These are phyloP conservation scores for Onychostoma macrolepis DNA, from an alignment of 2,113 vertebrate genomes.

Conservation along the genomic window DNA sequence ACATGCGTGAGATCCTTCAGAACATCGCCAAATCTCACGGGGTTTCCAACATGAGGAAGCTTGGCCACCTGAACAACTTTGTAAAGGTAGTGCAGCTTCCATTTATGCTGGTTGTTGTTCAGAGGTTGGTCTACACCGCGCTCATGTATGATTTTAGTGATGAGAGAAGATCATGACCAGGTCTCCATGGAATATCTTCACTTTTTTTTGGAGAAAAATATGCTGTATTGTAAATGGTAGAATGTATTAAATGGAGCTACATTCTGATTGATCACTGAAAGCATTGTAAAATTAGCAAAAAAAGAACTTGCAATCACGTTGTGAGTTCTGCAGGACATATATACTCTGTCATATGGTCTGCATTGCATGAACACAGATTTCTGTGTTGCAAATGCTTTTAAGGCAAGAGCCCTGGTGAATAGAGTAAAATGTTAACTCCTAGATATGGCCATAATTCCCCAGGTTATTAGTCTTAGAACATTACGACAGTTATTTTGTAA, in stretches of 20 bases:
- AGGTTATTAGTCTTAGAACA: background rate
- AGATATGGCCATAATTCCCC: background rate
- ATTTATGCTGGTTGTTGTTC: background rate
- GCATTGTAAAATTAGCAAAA: background rate
- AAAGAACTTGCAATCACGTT: background rate
- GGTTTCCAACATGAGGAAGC: constrained; percentile 88
- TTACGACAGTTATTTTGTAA: background rate
- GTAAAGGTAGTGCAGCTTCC: constrained; percentile 77
- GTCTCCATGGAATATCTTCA: background rate
- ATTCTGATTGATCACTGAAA: background rate
- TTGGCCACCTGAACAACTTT: constrained; percentile 90
- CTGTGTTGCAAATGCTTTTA: background rate
- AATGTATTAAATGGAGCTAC: background rate
- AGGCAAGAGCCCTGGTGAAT: too few species aligned
- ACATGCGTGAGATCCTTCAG: constrained; percentile 87
- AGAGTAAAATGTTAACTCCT: background rate
- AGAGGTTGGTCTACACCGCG: background rate
- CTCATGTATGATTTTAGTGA: background rate
- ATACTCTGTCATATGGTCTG: background rate
- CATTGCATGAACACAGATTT: background rate
- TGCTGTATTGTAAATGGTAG: background rate
- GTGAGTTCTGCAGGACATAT: background rate
- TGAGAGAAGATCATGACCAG: background rate
- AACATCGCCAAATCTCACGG: constrained; percentile 86
- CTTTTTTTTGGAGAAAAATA: background rate